Conservation (phyloP, 2,113 vertebrate genomes). For the Dunckerocampus dactyliophorus region DNA sequence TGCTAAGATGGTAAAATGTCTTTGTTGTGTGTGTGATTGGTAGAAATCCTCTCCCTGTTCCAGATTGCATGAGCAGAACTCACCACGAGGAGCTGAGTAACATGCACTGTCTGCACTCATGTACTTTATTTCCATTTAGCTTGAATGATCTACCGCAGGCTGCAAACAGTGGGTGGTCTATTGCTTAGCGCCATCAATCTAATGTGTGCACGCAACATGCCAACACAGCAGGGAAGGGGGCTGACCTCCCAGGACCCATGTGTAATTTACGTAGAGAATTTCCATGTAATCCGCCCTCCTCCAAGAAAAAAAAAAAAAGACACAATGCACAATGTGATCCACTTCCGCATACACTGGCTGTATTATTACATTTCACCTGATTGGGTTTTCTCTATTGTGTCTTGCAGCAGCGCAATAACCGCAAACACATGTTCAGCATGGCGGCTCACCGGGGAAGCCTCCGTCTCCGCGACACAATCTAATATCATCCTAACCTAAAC, state of each 20-base stretch:
- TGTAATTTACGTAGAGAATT: slow-evolving; percentile 48
- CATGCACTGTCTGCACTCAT: slow-evolving; percentile 7
- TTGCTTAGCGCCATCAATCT: slow-evolving; percentile 18
- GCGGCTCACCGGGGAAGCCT: slow-evolving; percentile 65
- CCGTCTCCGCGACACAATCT: slow-evolving; percentile 61
- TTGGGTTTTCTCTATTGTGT: slow-evolving; percentile 62
- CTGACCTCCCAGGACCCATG: slow-evolving; percentile 38
- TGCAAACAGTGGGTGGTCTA: slow-evolving; percentile 11
- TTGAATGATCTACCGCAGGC: slow-evolving; percentile 32
- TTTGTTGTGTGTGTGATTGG: too few species aligned
- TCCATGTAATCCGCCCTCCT: slow-evolving; percentile 14
- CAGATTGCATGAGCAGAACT: too few species aligned
- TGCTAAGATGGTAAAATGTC: too few species aligned
- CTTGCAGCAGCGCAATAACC: slow-evolving; percentile 64
- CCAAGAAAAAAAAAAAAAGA: neutral
- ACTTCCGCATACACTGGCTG: slow-evolving; percentile 23
- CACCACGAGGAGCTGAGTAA: neutral
- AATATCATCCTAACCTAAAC: slow-evolving; percentile 62
- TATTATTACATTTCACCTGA: slow-evolving; percentile 59
- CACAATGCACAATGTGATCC: slow-evolving; percentile 19
- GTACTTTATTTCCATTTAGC: slow-evolving; percentile 10
- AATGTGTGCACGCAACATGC: slow-evolving; percentile 14
- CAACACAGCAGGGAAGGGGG: slow-evolving; percentile 10
- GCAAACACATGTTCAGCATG: slow-evolving; percentile 68
- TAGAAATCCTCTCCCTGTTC: too few species aligned